Conservation (phyloP, 2,113 vertebrate species). For the Lethenteron camtschaticum region DNA sequence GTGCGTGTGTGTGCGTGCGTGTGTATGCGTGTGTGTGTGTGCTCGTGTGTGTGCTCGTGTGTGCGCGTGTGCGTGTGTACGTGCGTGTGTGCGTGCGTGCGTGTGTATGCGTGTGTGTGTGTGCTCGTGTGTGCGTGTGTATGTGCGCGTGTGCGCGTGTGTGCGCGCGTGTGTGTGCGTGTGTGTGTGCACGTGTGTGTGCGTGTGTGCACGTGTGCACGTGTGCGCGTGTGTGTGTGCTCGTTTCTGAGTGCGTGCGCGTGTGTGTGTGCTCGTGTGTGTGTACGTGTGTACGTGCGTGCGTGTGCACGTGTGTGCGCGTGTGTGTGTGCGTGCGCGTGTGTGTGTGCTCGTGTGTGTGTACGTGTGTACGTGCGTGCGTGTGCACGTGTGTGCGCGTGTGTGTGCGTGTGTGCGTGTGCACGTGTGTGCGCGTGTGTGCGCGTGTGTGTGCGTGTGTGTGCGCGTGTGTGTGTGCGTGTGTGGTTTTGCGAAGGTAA, state of each 20-base stretch:
- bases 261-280: neutral
- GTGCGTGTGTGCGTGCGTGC: constrained; percentile 8
- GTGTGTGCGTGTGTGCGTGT: constrained; percentile 8
- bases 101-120: constrained; percentile 10
- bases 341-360: constrained; percentile 2
- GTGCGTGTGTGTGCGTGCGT: constrained; percentile 8
- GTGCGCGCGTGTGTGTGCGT: constrained; percentile 7
- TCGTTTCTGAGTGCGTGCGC: neutral
- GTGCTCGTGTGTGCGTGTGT: neutral
- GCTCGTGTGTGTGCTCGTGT: constrained; percentile 4
- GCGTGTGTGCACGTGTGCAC: constrained; percentile 1
- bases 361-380: constrained; percentile 6
- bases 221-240: constrained; percentile 12
- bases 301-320: no score
- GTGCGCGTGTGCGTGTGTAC: constrained; percentile 1
- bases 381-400: constrained; percentile 1
- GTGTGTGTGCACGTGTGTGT: constrained; percentile 7
- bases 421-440: constrained; percentile 6
- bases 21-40: constrained; percentile 7
- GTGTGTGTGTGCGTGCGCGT: neutral
- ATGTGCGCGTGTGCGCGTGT: neutral
- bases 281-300: constrained; percentile 10
- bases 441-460: constrained; percentile 12
- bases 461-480: neutral
- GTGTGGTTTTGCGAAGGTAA: neutral